Conservation (phyloP, 2,888 invertebrate species). For the Malachius bipustulatus region DNA sequence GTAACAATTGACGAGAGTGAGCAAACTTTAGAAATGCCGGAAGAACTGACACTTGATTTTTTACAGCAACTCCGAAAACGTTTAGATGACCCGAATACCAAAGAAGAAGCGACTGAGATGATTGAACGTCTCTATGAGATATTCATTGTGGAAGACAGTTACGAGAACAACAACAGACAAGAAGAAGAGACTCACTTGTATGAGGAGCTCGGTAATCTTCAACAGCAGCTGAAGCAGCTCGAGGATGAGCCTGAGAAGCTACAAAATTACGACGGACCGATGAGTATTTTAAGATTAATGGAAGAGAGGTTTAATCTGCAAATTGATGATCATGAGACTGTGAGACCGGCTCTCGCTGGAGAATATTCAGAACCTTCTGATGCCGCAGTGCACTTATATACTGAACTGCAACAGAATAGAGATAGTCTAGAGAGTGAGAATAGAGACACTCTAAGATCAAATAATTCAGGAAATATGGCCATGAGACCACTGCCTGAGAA, state of each 20-base stretch:
- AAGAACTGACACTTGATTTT: slow-evolving; percentile 62
- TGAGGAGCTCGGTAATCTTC: slow-evolving; percentile 45
- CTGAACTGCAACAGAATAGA: slow-evolving; percentile 40
- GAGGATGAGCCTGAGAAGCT: slow-evolving; percentile 18
- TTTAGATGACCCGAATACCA: slow-evolving; percentile 59
- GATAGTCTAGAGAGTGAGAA: slow-evolving; percentile 18
- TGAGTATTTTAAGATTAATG: slow-evolving; percentile 48
- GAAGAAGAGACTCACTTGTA: slow-evolving; percentile 36
- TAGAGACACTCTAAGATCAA: slow-evolving; percentile 24
- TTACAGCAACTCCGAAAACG: slow-evolving; percentile 54
- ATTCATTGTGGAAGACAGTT: slow-evolving; percentile 58
- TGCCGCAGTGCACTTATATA: slow-evolving; percentile 42
- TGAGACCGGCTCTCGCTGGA: slow-evolving; percentile 34
- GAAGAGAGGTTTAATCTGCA: slow-evolving; percentile 42
- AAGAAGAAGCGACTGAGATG: slow-evolving; percentile 62
- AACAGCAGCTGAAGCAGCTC: slow-evolving; percentile 29
- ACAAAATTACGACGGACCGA: slow-evolving; percentile 33
- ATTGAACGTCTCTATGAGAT: slow-evolving; percentile 66
- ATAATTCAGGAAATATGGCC: slow-evolving; percentile 45
- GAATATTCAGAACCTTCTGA: slow-evolving; percentile 47
- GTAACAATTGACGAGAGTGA: slow-evolving; percentile 34
- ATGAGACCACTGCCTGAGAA: slow-evolving; percentile 59
- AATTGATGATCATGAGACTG: slow-evolving; percentile 21
- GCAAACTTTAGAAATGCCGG: slow-evolving; percentile 49
- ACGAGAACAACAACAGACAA: slow-evolving; percentile 42